Percentiles rank a stretch among this genome's conserved stretches.
phyloP scores from a whole-genome alignment of 2,888 invertebrate genomes.

The Carcina quercana region DNA sequence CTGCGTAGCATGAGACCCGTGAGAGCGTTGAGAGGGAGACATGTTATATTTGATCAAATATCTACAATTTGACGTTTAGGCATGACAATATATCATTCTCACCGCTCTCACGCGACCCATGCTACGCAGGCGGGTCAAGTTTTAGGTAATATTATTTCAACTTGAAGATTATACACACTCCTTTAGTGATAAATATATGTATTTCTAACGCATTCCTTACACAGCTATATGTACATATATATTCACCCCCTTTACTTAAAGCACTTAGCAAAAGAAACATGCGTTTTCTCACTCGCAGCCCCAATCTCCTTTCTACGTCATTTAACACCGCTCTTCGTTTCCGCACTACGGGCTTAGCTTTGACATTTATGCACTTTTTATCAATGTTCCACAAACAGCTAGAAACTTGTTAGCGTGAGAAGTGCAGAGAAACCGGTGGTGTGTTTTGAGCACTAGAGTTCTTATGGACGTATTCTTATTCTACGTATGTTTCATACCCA shows the following conservation, averaged over 20 bases:
- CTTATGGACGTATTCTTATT: not conserved
- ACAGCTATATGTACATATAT: too few relatives aligned
- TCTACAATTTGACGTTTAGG: too few relatives aligned
- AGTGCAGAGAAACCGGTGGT: conserved; percentile 6
- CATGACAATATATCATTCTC: too few relatives aligned
- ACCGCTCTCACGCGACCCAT: too few relatives aligned
- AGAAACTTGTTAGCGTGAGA: conserved; percentile 27
- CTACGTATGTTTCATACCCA: not conserved
- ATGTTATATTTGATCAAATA: too few relatives aligned
- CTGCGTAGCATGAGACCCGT: too few relatives aligned
- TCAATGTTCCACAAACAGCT: conserved; percentile 5
- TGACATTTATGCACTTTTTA: conserved; percentile 45
- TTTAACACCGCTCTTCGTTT: conserved; percentile 47
- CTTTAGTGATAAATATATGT: too few relatives aligned
- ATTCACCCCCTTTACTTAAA: conserved; percentile 7
- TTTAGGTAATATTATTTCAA: too few relatives aligned
- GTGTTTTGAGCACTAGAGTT: conserved; percentile 1
- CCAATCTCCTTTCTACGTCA: conserved; percentile 46
- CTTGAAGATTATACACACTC: too few relatives aligned
- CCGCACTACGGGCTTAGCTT: conserved; percentile 36
- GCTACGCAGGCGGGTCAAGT: too few relatives aligned
- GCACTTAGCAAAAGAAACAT: conserved; percentile 25
- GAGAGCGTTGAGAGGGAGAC: too few relatives aligned
- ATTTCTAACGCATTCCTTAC: too few relatives aligned
- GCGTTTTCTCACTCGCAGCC: conserved; percentile 31